A percentile compares a stretch with the other conserved stretches of the same genome.
These are phyloP conservation scores for Catocala fraxini DNA, from an alignment of 2,888 invertebrate genomes.

Conservation along the genomic window DNA sequence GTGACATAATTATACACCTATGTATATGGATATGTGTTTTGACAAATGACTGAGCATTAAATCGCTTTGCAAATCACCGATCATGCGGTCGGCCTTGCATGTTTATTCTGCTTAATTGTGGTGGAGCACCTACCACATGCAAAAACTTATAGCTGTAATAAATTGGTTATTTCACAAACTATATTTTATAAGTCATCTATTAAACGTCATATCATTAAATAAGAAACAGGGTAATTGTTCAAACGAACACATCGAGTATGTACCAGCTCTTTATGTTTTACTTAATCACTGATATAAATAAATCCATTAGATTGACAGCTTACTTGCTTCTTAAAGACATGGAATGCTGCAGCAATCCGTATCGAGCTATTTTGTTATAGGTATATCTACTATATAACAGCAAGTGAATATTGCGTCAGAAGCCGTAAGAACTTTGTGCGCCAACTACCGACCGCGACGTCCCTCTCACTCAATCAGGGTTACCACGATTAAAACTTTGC, in stretches of 20 bases:
- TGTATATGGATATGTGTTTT: constrained; percentile 31
- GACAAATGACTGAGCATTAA: constrained; percentile 48
- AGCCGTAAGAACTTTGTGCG: constrained; percentile 57
- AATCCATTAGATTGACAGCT: constrained; percentile 59
- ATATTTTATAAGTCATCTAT: constrained; percentile 17
- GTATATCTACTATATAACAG: constrained; percentile 63
- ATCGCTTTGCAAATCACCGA: constrained; percentile 45
- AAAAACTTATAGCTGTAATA: constrained; percentile 34
- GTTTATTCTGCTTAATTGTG: constrained; percentile 30
- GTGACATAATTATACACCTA: constrained; percentile 39
- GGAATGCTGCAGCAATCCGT: constrained; percentile 69
- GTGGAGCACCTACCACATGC: constrained; percentile 21
- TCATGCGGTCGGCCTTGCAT: constrained; percentile 42
- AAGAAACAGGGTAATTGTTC: constrained; percentile 22
- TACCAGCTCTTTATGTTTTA: constrained; percentile 39
- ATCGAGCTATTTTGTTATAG: constrained; percentile 69
- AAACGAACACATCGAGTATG: constrained; percentile 18
- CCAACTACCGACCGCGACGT: constrained; percentile 45
- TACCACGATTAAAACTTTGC: constrained; percentile 40
- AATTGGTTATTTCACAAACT: constrained; percentile 38
- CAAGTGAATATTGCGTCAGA: constrained; percentile 71
- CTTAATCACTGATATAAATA: constrained; percentile 48
- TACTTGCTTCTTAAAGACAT: constrained; percentile 58
- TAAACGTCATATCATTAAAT: constrained; percentile 20
- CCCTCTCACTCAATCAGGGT: constrained; percentile 74